Conservation (phyloP, 2,888 invertebrate genomes). For the Xylota segnis region DNA sequence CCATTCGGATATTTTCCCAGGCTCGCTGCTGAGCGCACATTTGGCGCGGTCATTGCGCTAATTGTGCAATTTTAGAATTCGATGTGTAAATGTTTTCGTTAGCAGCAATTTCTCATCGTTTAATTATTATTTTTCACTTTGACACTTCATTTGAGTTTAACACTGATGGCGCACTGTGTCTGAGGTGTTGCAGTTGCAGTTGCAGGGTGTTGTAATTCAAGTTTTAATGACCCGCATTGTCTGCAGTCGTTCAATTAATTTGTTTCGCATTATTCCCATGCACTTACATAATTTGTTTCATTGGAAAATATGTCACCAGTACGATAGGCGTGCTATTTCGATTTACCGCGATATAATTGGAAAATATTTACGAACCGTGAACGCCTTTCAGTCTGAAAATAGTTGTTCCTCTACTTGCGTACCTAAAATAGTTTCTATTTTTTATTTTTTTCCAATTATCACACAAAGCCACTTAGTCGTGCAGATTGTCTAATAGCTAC, state of each 20-base stretch:
- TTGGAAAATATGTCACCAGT: constrained; percentile 50
- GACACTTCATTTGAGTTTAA: constrained; percentile 66
- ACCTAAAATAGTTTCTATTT: constrained; percentile 4
- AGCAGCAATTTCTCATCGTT: constrained; percentile 68
- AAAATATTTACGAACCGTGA: constrained; percentile 24
- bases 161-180: neutral
- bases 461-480: constrained; percentile 67
- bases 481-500: constrained; percentile 60
- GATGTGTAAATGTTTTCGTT: constrained; percentile 54
- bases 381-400: neutral
- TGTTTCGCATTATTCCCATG: constrained; percentile 34
- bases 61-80: constrained; percentile 76
- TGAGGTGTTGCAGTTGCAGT: neutral
- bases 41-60: constrained; percentile 76
- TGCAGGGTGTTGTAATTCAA: constrained; percentile 50
- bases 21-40: constrained; percentile 39
- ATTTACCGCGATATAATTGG: too few species aligned
- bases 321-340: neutral
- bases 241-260: constrained; percentile 59
- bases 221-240: constrained; percentile 62
- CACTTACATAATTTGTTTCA: constrained; percentile 55
- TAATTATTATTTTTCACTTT: constrained; percentile 70
- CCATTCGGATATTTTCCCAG: constrained; percentile 72
- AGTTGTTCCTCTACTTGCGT: neutral
- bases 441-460: constrained; percentile 46